Evolutionary conservation across 2,888 invertebrate genomes (phyloP).

Genomic region (Stegophylla sp.): DNA sequence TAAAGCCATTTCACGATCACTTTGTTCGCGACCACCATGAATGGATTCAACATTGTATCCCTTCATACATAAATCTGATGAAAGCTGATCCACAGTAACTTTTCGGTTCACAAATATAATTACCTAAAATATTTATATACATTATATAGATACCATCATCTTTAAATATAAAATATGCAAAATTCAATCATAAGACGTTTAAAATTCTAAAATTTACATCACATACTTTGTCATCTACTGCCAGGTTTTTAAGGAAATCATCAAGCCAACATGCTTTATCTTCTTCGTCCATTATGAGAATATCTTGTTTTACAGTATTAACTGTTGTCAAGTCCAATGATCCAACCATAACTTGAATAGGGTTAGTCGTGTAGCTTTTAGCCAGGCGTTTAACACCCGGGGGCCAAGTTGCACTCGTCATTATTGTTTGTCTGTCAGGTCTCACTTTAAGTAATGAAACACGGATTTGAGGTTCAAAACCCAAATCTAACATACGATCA

Average conservation of each 20-base stretch:
- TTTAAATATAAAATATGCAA: not conserved
- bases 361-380: conserved; percentile 84
- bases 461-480: conserved; percentile 87
- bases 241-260: conserved; percentile 23
- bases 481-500: conserved; percentile 86
- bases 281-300: conserved; percentile 77
- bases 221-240: conserved; percentile 42
- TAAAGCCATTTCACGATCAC: conserved; percentile 73
- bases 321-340: conserved; percentile 87
- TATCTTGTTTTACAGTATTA: conserved; percentile 82
- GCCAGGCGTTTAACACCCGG: conserved; percentile 84
- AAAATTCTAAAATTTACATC: conserved; percentile 1
- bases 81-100: conserved; percentile 80
- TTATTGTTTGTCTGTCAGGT: conserved; percentile 91
- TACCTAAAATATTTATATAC: conserved; percentile 69
- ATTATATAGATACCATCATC: not conserved
- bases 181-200: not conserved
- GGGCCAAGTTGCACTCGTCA: conserved; percentile 98
- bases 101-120: conserved; percentile 92
- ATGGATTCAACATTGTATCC: conserved; percentile 79
- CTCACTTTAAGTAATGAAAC: conserved; percentile 80
- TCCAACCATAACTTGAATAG: conserved; percentile 89
- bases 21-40: conserved; percentile 87
- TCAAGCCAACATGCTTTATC: conserved; percentile 69
- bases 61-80: conserved; percentile 77